These are phyloP conservation scores for Microcebus murinus DNA, from an alignment of 2,113 vertebrate genomes.

Conservation along the genomic window DNA sequence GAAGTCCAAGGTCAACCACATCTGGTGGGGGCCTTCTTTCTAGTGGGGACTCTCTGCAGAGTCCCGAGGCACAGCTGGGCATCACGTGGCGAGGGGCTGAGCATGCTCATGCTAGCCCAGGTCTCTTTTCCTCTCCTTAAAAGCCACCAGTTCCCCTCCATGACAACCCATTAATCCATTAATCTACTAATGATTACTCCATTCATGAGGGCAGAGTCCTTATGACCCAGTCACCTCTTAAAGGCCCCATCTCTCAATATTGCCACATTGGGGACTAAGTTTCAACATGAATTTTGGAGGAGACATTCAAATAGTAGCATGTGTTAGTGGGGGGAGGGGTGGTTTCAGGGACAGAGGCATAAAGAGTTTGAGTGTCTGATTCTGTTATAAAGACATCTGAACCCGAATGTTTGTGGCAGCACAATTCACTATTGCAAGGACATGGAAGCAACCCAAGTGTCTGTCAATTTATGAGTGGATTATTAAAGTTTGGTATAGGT, in stretches of 20 bases:
- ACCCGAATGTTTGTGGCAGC: too few relatives aligned
- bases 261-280: neutral
- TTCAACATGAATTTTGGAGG: neutral
- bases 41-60: neutral
- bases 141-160: neutral
- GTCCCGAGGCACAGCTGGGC: neutral
- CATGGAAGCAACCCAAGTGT: too few relatives aligned
- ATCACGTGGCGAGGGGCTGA: accelerated
- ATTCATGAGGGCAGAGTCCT: neutral
- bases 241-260: neutral
- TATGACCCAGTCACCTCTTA: neutral
- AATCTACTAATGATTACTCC: neutral
- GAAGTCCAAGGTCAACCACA: neutral
- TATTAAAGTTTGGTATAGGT: too few relatives aligned
- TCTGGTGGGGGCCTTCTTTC: neutral
- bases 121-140: neutral
- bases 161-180: neutral
- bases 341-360: neutral
- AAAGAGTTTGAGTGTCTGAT: neutral
- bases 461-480: too few relatives aligned
- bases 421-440: too few relatives aligned
- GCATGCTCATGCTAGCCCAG: neutral
- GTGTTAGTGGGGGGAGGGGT: too few relatives aligned
- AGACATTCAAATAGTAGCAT: neutral
- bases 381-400: too few relatives aligned